Evolutionary conservation across 2,888 invertebrate genomes (phyloP).

Genomic region (Agelastica alni): DNA sequence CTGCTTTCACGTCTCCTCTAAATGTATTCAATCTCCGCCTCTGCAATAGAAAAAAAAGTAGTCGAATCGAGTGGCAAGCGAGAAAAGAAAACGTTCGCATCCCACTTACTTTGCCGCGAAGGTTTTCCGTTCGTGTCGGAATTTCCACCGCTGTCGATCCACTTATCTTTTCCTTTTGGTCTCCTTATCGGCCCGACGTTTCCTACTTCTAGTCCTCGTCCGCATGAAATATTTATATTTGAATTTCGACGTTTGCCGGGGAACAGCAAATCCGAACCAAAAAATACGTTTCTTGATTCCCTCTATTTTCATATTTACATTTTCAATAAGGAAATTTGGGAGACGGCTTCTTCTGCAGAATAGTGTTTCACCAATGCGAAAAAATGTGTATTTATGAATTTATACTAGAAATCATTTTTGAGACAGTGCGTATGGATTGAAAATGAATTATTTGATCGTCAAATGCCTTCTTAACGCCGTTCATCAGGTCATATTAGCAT

Average conservation of each 20-base stretch:
- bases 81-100: constrained; percentile 45
- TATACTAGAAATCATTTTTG: too few relatives aligned
- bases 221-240: constrained; percentile 43
- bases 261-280: constrained; percentile 24
- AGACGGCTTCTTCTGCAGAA: neutral
- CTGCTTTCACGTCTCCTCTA: neutral
- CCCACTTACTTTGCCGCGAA: constrained; percentile 46
- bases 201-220: constrained; percentile 17
- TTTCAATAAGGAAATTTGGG: constrained; percentile 16
- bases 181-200: constrained; percentile 31
- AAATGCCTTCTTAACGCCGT: too few relatives aligned
- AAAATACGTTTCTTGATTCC: constrained; percentile 20
- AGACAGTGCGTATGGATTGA: too few relatives aligned
- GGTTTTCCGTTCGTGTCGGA: constrained; percentile 34
- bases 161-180: constrained; percentile 33
- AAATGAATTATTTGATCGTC: too few relatives aligned
- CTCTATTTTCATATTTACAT: constrained; percentile 22
- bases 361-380: too few relatives aligned
- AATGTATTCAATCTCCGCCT: constrained; percentile 17
- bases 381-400: too few relatives aligned
- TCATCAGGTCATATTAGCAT: too few relatives aligned
- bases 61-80: constrained; percentile 13
- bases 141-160: constrained; percentile 39
- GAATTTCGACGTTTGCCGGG: constrained; percentile 35
- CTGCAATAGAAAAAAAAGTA: constrained; percentile 2